Evolutionary conservation across 2,797 vertebrate genomes (phyloP).

Genomic region (Darevskia nairensis): DNA sequence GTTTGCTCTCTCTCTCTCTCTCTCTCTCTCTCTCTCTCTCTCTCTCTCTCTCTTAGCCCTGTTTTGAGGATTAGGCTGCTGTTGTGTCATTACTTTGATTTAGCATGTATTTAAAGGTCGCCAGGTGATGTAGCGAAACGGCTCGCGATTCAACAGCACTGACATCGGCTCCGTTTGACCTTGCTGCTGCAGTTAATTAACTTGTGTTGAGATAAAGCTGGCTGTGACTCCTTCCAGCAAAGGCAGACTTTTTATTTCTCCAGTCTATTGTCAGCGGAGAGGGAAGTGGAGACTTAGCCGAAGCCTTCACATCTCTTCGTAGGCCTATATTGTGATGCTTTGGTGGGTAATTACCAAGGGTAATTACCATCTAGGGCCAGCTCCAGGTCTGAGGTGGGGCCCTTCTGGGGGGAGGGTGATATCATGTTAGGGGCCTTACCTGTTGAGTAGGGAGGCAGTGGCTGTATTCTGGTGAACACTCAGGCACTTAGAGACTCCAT

Average conservation of each 20-base stretch:
- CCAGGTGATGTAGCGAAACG: conserved; percentile 32
- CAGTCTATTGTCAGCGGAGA: neutral
- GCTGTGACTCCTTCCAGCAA: neutral
- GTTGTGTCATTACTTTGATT: conserved; percentile 27
- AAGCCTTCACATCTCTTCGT: neutral
- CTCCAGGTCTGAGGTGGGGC: too few relatives aligned
- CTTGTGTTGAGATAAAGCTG: conserved; percentile 33
- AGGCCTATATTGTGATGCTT: neutral
- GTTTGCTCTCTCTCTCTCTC: too few relatives aligned
- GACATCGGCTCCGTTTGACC: conserved; percentile 39
- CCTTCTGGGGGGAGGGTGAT: too few relatives aligned
- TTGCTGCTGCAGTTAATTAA: conserved; percentile 35
- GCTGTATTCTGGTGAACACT: neutral
- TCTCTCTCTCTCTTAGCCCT: neutral
- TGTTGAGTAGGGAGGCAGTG: too few relatives aligned
- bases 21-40: too few relatives aligned
- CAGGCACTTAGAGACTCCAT: too few relatives aligned
- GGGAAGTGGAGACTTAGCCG: neutral
- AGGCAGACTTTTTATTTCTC: neutral
- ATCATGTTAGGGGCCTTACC: too few relatives aligned
- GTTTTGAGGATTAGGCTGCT: conserved; percentile 15
- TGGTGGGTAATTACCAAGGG: neutral
- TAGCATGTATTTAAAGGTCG: conserved; percentile 37
- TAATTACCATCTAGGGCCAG: too few relatives aligned
- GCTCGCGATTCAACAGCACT: conserved; percentile 7